Evolutionary conservation across 1,140 invertebrate genomes (phyloP).

Genomic region (Bombus terrestris): DNA sequence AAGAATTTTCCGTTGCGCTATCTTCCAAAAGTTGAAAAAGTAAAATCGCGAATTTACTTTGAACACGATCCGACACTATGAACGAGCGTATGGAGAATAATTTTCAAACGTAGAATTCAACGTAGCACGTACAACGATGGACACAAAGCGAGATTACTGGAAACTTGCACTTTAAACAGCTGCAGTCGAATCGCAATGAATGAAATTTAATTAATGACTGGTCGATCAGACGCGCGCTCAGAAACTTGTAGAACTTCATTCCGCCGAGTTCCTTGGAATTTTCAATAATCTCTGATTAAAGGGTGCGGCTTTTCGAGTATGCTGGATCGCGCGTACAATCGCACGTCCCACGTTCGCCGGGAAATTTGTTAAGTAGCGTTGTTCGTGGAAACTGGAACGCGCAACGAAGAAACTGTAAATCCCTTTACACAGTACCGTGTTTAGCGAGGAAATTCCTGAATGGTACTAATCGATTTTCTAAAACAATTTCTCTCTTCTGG

Average conservation of each 20-base stretch:
- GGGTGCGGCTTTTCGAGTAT: not conserved
- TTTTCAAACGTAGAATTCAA: too few species aligned
- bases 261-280: not conserved
- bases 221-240: not conserved
- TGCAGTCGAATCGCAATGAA: not conserved
- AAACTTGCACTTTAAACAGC: not conserved
- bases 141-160: too few species aligned
- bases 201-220: conserved; percentile 29
- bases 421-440: too few species aligned
- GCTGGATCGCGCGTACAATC: not conserved
- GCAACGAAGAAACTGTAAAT: not conserved
- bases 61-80: too few species aligned
- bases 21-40: too few species aligned
- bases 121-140: too few species aligned
- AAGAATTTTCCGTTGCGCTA: too few species aligned
- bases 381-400: not conserved
- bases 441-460: not conserved
- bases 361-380: not conserved
- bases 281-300: conserved; percentile 31
- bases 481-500: not conserved
- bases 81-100: too few species aligned
- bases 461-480: not conserved
- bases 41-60: too few species aligned
- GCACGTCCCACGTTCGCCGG: not conserved
- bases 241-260: conserved; percentile 22